These are phyloP conservation scores for Xanthia togata DNA, from an alignment of 2,888 invertebrate species.

Conservation along the genomic window DNA sequence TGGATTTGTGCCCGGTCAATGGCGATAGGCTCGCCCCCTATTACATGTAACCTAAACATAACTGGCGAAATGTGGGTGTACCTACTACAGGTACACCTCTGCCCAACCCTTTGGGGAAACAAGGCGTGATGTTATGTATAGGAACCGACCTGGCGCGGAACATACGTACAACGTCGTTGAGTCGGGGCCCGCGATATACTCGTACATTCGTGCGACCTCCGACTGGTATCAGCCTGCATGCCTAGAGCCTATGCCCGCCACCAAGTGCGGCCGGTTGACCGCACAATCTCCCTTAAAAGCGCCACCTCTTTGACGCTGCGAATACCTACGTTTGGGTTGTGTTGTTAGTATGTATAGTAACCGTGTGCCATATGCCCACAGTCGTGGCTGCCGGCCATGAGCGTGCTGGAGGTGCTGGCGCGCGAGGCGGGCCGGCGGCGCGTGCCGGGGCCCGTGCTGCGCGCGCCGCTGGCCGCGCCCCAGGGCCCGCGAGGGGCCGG, in stretches of 20 bases:
- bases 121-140: too few species aligned
- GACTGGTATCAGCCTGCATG: background rate
- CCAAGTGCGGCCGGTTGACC: background rate
- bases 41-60: too few species aligned
- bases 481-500: conserved; percentile 40
- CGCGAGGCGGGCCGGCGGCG: conserved; percentile 95
- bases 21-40: too few species aligned
- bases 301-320: background rate
- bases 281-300: background rate
- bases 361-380: conserved; percentile 73
- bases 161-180: too few species aligned
- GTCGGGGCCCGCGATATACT: too few species aligned
- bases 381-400: conserved; percentile 97
- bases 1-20: too few species aligned
- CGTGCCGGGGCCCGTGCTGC: conserved; percentile 93
- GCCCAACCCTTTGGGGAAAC: too few species aligned
- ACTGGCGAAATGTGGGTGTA: too few species aligned
- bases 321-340: background rate
- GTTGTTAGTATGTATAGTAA: background rate
- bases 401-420: conserved; percentile 95
- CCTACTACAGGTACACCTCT: too few species aligned
- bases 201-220: background rate
- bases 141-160: too few species aligned
- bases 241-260: too few species aligned
- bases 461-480: conserved; percentile 63